phyloP scores from a whole-genome alignment of 2,797 vertebrate species.

The Champsocephalus gunnari region DNA sequence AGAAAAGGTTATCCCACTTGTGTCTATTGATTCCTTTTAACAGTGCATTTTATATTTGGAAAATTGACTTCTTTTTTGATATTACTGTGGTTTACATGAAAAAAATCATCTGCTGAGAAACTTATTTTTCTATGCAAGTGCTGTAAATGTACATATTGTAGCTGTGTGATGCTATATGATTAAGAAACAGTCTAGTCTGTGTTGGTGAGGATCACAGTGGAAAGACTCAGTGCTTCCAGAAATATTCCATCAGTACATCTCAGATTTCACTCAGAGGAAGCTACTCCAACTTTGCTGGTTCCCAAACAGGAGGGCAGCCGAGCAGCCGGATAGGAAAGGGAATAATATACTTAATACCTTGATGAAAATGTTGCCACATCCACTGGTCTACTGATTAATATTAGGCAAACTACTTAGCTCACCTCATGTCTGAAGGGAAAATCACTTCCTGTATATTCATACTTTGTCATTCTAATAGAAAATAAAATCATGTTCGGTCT shows the following conservation, averaged over 20 bases:
- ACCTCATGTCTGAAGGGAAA: slow-evolving; percentile 75
- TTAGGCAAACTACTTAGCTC: slow-evolving; percentile 79
- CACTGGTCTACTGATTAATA: slow-evolving; percentile 79
- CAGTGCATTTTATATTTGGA: slow-evolving; percentile 81
- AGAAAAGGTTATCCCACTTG: slow-evolving; percentile 59
- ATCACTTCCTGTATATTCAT: slow-evolving; percentile 67
- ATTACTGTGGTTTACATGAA: slow-evolving; percentile 84
- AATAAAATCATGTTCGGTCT: slow-evolving; percentile 76
- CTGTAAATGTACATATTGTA: slow-evolving; percentile 84
- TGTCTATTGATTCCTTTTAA: slow-evolving; percentile 76
- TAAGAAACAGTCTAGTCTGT: slow-evolving; percentile 65
- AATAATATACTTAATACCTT: slow-evolving; percentile 54
- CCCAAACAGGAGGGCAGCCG: slow-evolving; percentile 17
- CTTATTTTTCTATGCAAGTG: slow-evolving; percentile 89
- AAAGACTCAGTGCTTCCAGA: slow-evolving; percentile 75
- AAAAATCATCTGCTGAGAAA: slow-evolving; percentile 85
- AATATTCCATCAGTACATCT: slow-evolving; percentile 67
- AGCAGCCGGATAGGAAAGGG: slow-evolving; percentile 64
- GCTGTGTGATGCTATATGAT: slow-evolving; percentile 76
- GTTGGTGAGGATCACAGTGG: slow-evolving; percentile 63
- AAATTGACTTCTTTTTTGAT: slow-evolving; percentile 78
- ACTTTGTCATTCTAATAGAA: slow-evolving; percentile 67
- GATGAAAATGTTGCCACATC: slow-evolving; percentile 66
- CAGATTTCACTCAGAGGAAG: slow-evolving; percentile 63
- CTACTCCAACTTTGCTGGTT: slow-evolving; percentile 37